These are phyloP conservation scores for Amblyopsis rosae DNA, from an alignment of 2,113 vertebrate species.

Conservation along the genomic window DNA sequence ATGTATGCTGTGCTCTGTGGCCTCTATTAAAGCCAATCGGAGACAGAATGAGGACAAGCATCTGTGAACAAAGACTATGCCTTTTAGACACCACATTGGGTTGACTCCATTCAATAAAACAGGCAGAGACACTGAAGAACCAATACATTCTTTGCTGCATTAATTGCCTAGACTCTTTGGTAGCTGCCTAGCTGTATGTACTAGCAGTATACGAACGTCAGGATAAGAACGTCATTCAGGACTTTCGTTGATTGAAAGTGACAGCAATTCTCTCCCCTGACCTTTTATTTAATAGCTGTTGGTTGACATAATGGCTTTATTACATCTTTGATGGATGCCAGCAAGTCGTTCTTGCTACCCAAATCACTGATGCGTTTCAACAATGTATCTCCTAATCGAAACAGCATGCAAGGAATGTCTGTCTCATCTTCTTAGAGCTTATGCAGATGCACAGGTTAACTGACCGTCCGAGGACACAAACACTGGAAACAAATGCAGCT, in stretches of 20 bases:
- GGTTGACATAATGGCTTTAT: not conserved
- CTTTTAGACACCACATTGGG: slow-evolving; percentile 28
- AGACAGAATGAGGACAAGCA: slow-evolving; percentile 67
- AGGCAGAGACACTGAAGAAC: not conserved
- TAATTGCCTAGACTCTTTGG: not conserved
- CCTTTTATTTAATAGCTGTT: slow-evolving; percentile 3
- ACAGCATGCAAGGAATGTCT: too few relatives aligned
- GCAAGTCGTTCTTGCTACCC: too few relatives aligned
- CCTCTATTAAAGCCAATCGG: slow-evolving; percentile 29
- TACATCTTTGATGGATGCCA: slow-evolving; percentile 5
- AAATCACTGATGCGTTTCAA: too few relatives aligned
- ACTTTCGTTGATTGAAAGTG: slow-evolving; percentile 13
- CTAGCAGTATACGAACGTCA: not conserved
- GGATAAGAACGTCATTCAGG: not conserved
- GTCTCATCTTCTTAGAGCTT: too few relatives aligned
- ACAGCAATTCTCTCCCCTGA: slow-evolving; percentile 1
- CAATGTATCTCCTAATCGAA: too few relatives aligned
- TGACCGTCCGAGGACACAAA: not conserved
- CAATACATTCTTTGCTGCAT: not conserved
- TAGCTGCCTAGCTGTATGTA: not conserved
- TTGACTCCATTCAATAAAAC: slow-evolving; percentile 20
- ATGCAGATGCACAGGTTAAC: too few relatives aligned
- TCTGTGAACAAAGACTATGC: slow-evolving; percentile 27
- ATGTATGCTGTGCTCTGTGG: slow-evolving; percentile 41
- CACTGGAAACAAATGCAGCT: not conserved